A percentile compares a stretch with the other conserved stretches of the same genome.
phyloP scores from a whole-genome alignment of 2,113 vertebrate genomes.

The Anser cygnoides region DNA sequence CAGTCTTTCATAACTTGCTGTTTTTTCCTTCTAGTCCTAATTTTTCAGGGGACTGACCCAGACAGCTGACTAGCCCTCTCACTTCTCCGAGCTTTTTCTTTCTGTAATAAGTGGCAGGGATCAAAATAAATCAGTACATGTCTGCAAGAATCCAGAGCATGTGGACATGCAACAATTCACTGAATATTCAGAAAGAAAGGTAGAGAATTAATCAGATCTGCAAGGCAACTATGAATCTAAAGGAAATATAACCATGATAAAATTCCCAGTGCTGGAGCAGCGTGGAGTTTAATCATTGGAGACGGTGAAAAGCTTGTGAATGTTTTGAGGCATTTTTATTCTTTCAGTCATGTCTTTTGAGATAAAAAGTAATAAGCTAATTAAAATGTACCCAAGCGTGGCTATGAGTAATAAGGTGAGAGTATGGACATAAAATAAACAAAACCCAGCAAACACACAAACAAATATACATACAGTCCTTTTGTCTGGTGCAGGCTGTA shows the following conservation, averaged over 20 bases:
- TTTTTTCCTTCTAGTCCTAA: background rate
- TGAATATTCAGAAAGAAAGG: constrained; percentile 32
- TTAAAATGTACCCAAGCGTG: constrained; percentile 67
- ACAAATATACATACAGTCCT: background rate
- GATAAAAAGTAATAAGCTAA: constrained; percentile 70
- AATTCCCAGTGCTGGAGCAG: constrained; percentile 36
- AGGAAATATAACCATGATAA: constrained; percentile 56
- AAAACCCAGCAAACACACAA: background rate
- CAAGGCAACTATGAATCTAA: constrained; percentile 28
- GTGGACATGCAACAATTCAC: constrained; percentile 2
- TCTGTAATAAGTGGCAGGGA: background rate
- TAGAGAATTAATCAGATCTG: constrained; percentile 48
- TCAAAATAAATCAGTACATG: background rate
- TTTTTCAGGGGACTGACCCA: background rate
- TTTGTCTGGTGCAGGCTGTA: background rate
- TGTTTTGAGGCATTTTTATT: constrained; percentile 57
- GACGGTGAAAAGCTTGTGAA: constrained; percentile 16
- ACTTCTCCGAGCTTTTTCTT: background rate
- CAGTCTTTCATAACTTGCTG: background rate
- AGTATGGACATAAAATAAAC: background rate
- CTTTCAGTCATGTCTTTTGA: constrained; percentile 32
- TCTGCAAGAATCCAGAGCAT: background rate
- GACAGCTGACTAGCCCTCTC: background rate
- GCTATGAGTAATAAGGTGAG: constrained; percentile 43
- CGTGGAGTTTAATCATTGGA: constrained; percentile 2